These are phyloP conservation scores for Psilopogon haemacephalus DNA, from an alignment of 2,113 vertebrate species.

Conservation along the genomic window DNA sequence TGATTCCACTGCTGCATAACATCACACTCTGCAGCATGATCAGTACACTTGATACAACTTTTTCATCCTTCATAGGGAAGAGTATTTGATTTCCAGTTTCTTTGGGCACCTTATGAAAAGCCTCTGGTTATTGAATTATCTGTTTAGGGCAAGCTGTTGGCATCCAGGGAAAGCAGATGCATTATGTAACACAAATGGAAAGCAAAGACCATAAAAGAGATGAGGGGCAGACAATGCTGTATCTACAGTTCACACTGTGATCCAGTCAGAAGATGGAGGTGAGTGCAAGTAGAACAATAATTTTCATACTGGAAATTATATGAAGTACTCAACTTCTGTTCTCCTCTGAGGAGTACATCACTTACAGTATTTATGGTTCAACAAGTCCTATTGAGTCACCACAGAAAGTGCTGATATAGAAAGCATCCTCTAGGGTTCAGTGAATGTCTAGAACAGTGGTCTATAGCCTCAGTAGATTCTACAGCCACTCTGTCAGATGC, in stretches of 20 bases:
- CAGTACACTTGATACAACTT: neutral
- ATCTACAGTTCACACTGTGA: neutral
- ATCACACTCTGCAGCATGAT: neutral
- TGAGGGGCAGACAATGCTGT: neutral
- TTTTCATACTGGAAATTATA: neutral
- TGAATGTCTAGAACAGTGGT: neutral
- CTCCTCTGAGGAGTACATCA: neutral
- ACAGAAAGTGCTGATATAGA: neutral
- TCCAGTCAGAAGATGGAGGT: neutral
- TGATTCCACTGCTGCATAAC: neutral
- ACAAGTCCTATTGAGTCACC: neutral
- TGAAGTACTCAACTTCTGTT: fast-evolving
- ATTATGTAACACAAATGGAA: neutral
- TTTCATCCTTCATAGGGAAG: neutral
- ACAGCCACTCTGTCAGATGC: neutral
- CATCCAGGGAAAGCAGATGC: neutral
- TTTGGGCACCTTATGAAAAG: neutral
- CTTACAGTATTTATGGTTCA: neutral
- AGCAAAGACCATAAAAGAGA: neutral
- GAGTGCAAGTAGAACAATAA: neutral
- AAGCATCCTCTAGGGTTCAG: neutral
- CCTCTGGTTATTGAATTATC: neutral
- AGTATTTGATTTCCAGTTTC: neutral
- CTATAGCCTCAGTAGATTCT: neutral
- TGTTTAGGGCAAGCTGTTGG: neutral